phyloP scores from a whole-genome alignment of 2,113 vertebrate species.

The Nyctereutes procyonoides region DNA sequence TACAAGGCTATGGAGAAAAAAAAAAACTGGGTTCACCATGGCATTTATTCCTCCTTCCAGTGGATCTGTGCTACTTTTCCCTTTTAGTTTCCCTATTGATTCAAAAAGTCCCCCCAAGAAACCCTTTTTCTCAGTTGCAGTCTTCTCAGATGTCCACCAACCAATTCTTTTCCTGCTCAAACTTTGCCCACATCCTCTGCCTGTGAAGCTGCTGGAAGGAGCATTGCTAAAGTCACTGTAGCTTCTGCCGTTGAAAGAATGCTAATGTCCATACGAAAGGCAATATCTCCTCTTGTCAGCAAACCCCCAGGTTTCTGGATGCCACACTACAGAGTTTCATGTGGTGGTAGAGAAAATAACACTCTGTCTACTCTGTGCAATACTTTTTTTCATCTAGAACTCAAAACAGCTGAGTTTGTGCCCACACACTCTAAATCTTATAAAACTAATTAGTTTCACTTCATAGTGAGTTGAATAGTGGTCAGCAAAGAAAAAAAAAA shows the following conservation, averaged over 20 bases:
- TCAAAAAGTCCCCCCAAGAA: background rate
- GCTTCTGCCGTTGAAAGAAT: background rate
- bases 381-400: background rate
- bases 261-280: background rate
- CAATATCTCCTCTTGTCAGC: fast-evolving
- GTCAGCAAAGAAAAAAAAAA: background rate
- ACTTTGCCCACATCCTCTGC: background rate
- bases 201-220: background rate
- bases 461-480: background rate
- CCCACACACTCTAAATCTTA: background rate
- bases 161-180: background rate
- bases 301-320: background rate
- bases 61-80: background rate
- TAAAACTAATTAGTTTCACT: background rate
- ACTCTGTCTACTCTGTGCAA: fast-evolving
- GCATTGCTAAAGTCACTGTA: background rate
- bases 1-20: background rate
- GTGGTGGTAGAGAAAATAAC: background rate
- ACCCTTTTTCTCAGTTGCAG: background rate
- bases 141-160: background rate
- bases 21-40: background rate
- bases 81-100: background rate
- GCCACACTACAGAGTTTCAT: background rate
- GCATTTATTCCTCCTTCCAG: background rate
- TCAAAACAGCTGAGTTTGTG: background rate